Base-by-base conservation (phyloP, 2,888 invertebrate genomes). In the Amphipoea oculea region DNA sequence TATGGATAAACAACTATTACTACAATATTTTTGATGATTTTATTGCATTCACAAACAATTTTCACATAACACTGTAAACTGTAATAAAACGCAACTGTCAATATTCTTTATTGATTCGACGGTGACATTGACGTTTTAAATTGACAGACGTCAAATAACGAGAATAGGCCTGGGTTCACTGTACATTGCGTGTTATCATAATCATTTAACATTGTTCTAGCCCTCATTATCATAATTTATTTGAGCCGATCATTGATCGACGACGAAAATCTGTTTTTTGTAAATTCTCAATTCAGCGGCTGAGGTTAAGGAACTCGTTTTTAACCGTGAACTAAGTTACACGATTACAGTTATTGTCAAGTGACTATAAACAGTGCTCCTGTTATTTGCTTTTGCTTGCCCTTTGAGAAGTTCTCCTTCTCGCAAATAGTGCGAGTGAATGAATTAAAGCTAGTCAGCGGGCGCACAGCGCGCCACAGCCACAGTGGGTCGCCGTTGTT, bases 401-500 rank as follows among this genome's bases (percentile, higher is more conserved):
- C 65, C 29, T 71, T 65, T 74, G 74, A 57, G 54, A 72, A n/a
- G 70, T 80, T 76, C 76, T 74, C 72, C 67, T 80, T 76, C 76
- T 74, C 72, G 73, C 69, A 23, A 73, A 57, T 42, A 80, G 57
- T 73, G 80, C 80, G 85, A 87, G 71, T 76, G 81, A 82, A 84
- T 86, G 67, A 79, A 81, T 75, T 80, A 78, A 66, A 79, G 73
- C 66, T 74, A 79, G 74, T 80, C 73, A 85, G 65, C 85, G 72
- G 73, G 78, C 70, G 75, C 54, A 79, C 82, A 88, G 84, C 82
- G 86, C 83, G 84, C 76, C 57, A 82, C 79, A 86, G 76, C 78
- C 68, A 88, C 88, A 83, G 89, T 91, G 90, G 90, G 86, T 91
- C 91, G 90, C 74, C 93, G 93, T 77, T 89, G 94, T 76, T 89